A percentile compares a stretch with the other conserved stretches of the same genome.
These are phyloP conservation scores for Tichodroma muraria DNA, from an alignment of 2,113 vertebrate species.

Conservation along the genomic window DNA sequence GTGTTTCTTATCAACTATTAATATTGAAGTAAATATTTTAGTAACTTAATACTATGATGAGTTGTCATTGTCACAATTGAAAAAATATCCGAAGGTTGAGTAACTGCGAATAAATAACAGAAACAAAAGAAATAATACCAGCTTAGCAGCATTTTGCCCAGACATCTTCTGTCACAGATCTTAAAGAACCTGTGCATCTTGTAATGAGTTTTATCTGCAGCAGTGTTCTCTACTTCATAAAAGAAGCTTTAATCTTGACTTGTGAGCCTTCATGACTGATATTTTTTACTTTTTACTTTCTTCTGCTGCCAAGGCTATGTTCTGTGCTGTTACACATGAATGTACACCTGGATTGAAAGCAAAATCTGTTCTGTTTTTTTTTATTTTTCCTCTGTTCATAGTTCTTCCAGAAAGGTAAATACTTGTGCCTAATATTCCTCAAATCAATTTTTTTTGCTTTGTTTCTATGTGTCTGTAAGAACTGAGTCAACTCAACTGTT, in stretches of 20 bases:
- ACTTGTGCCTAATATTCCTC: neutral
- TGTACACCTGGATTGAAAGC: neutral
- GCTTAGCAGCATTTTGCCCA: neutral
- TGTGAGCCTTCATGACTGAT: neutral
- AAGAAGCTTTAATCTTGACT: neutral
- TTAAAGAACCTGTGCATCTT: neutral
- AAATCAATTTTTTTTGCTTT: neutral
- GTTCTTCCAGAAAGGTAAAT: neutral
- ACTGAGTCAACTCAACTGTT: neutral
- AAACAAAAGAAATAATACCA: neutral
- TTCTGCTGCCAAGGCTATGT: neutral
- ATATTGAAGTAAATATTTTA: neutral
- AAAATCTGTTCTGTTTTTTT: neutral
- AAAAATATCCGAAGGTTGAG: neutral
- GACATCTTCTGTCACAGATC: neutral
- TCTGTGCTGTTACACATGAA: neutral
- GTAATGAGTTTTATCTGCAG: neutral
- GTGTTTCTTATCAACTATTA: neutral
- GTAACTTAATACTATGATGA: neutral
- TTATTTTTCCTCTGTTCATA: neutral
- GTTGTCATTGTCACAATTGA: neutral
- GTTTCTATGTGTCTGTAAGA: neutral
- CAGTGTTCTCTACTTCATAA: neutral
- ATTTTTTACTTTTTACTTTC: neutral
- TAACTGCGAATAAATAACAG: neutral